Conservation (phyloP, 2,888 invertebrate genomes). For the Standfussiana lucernea region DNA sequence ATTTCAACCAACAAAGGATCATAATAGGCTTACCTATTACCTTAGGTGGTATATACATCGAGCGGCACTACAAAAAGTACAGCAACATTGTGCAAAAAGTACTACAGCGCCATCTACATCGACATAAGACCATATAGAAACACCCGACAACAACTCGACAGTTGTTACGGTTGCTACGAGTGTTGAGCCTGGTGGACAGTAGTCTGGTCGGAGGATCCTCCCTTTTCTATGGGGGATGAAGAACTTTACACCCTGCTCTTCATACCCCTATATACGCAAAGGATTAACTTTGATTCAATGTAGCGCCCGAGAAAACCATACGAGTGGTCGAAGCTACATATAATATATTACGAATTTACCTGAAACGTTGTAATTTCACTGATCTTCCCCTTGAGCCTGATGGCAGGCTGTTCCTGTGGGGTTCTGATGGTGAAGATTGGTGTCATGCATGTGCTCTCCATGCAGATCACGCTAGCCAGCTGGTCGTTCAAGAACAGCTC, state of each 20-base stretch:
- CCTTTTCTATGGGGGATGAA: no score
- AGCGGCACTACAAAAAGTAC: neutral
- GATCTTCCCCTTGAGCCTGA: conserved; percentile 73
- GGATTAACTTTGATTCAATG: neutral
- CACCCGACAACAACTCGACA: no score
- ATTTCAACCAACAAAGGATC: neutral
- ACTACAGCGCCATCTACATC: neutral
- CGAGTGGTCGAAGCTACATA: neutral
- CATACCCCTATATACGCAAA: neutral
- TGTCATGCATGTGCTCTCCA: conserved; percentile 75
- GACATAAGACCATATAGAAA: no score
- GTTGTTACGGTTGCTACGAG: no score
- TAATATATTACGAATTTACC: conserved; percentile 17
- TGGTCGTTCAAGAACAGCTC: conserved; percentile 72
- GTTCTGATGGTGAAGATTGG: conserved; percentile 75
- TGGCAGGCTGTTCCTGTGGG: conserved; percentile 68
- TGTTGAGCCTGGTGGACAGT: no score
- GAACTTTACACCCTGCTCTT: neutral
- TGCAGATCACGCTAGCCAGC: conserved; percentile 73
- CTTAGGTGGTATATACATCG: neutral
- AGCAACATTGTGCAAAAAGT: neutral
- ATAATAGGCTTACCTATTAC: neutral
- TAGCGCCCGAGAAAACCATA: neutral
- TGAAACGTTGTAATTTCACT: neutral
- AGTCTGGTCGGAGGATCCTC: neutral